A percentile compares a stretch with the other conserved stretches of the same genome.
Conservation (phyloP, 2,888 invertebrate species). For the Apomyelois bistriatella region DNA sequence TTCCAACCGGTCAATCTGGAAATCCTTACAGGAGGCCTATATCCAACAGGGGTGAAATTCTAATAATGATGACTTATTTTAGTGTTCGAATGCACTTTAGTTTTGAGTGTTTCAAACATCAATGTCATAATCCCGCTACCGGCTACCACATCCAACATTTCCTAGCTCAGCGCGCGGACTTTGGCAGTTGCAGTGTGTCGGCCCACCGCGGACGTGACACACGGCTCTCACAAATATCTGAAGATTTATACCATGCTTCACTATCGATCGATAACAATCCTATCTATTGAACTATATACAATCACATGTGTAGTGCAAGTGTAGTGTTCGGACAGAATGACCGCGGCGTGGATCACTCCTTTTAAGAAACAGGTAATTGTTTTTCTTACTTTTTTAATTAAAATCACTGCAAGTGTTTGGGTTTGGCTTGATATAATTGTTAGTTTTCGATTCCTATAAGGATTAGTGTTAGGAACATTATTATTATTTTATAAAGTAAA, state of each 20-base stretch:
- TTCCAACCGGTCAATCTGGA: too few relatives aligned
- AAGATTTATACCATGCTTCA: not conserved
- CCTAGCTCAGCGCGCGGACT: not conserved
- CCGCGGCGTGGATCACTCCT: conserved; percentile 11
- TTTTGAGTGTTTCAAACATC: too few relatives aligned
- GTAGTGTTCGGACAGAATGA: not conserved
- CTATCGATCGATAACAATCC: not conserved
- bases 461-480: too few relatives aligned
- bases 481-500: too few relatives aligned
- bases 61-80: too few relatives aligned
- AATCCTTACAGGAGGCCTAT: too few relatives aligned
- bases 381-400: not conserved
- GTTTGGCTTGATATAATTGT: too few relatives aligned
- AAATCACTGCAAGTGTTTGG: too few relatives aligned
- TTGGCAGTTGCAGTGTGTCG: not conserved
- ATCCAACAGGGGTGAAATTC: too few relatives aligned
- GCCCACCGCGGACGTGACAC: not conserved
- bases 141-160: not conserved
- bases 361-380: conserved; percentile 16
- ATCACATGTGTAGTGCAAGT: not conserved
- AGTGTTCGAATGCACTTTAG: too few relatives aligned
- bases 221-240: not conserved
- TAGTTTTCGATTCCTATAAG: too few relatives aligned
- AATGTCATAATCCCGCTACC: not conserved
- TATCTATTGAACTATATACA: not conserved